phyloP scores from a whole-genome alignment of 2,797 vertebrate species.

The Cirrhinus molitorella region DNA sequence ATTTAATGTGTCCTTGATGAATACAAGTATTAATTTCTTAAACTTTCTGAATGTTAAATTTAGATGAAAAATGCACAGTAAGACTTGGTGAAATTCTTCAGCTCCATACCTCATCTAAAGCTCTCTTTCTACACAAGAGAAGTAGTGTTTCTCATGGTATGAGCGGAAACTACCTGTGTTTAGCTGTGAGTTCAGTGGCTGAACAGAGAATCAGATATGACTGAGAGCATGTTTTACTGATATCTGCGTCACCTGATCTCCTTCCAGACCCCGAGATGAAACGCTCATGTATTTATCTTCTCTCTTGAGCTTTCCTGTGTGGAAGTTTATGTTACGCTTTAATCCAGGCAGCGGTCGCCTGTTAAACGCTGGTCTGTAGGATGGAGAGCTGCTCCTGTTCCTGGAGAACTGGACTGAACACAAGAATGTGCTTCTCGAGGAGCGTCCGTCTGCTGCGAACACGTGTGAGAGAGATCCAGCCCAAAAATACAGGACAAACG shows the following conservation, averaged over 20 bases:
- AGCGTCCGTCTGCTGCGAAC: background rate
- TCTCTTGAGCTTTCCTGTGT: background rate
- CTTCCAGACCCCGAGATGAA: background rate
- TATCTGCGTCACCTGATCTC: background rate
- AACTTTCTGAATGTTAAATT: too few relatives aligned
- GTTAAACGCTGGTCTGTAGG: background rate
- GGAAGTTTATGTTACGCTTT: background rate
- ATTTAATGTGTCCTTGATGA: too few relatives aligned
- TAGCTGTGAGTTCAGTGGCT: too few relatives aligned
- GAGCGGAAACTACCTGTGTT: background rate
- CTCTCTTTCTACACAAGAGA: slow-evolving; percentile 2
- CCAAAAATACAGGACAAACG: background rate
- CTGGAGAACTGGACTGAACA: background rate
- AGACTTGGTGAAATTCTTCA: too few relatives aligned
- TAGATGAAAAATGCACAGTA: too few relatives aligned
- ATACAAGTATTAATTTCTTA: too few relatives aligned
- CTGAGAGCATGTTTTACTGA: background rate
- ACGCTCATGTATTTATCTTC: background rate
- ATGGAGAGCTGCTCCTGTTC: slow-evolving; percentile 1
- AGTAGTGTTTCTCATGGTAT: background rate
- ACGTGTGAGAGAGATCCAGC: background rate
- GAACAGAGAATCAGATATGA: background rate
- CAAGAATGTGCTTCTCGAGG: slow-evolving; percentile 41
- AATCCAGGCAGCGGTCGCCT: background rate
- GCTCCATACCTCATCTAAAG: background rate